Evolutionary conservation across 1,140 invertebrate species (phyloP).

Genomic region (Atta texana): DNA sequence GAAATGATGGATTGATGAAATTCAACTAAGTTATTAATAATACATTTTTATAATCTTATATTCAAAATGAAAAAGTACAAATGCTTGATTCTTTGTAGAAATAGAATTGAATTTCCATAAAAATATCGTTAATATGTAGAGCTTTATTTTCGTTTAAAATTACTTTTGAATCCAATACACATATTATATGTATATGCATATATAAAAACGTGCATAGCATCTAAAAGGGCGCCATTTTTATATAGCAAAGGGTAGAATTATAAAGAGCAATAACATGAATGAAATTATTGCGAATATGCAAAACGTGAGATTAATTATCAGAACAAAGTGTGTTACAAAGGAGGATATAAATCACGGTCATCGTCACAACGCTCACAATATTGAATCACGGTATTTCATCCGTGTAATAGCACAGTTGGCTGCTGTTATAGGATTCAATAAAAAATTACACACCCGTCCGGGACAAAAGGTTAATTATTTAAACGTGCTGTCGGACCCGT

Average conservation of each 20-base stretch:
- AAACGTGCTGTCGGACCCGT: conserved; percentile 54
- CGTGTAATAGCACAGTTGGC: conserved; percentile 7
- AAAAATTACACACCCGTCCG: conserved; percentile 62
- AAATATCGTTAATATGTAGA: background rate
- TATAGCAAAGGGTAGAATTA: background rate
- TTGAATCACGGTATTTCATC: conserved; percentile 56
- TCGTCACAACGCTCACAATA: conserved; percentile 49
- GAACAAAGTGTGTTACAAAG: conserved; percentile 48
- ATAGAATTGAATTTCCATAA: background rate
- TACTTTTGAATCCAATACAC: background rate
- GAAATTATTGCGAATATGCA: conserved; percentile 35
- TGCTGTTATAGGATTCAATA: conserved; percentile 57
- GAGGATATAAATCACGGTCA: conserved; percentile 48
- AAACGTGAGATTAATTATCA: conserved; percentile 49
- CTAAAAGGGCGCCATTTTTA: background rate
- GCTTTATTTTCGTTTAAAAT: conserved; percentile 21
- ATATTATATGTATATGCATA: background rate
- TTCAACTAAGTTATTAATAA: background rate
- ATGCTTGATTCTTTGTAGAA: background rate
- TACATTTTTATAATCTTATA: background rate
- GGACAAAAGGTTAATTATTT: conserved; percentile 68
- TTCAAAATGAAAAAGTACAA: background rate
- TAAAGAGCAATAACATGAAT: background rate
- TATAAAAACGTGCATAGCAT: background rate
- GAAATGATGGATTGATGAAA: background rate